Evolutionary conservation across 2,888 invertebrate genomes (phyloP).

Genomic region (Anticlea derivata): DNA sequence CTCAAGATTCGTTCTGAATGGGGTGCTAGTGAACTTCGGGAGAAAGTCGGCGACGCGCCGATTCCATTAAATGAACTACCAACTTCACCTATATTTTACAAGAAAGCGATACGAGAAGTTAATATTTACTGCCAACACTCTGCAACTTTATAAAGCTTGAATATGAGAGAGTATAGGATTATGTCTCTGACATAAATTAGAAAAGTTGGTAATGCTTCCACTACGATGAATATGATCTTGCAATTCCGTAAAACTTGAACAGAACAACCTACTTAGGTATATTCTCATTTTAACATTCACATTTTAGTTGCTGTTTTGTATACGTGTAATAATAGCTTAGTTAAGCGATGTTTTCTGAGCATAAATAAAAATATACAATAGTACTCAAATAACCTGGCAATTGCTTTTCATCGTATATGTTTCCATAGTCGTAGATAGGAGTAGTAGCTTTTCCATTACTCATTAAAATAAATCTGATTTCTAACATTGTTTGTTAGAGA

Average conservation of each 20-base stretch:
- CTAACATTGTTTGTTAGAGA: too few relatives aligned
- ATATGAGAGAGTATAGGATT: conserved; percentile 37
- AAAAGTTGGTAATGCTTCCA: conserved; percentile 30
- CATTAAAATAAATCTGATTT: too few relatives aligned
- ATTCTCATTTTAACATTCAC: too few relatives aligned
- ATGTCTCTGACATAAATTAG: conserved; percentile 38
- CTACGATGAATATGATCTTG: conserved; percentile 13
- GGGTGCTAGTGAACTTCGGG: conserved; percentile 48
- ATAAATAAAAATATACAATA: too few relatives aligned
- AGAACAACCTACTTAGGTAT: too few relatives aligned
- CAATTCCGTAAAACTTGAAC: conserved; percentile 11
- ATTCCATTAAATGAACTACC: conserved; percentile 63
- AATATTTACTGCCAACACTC: conserved; percentile 54
- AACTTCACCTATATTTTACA: conserved; percentile 69
- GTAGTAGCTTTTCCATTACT: too few relatives aligned
- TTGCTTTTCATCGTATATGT: too few relatives aligned
- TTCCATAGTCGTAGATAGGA: too few relatives aligned
- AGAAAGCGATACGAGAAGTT: conserved; percentile 59
- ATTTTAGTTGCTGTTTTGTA: too few relatives aligned
- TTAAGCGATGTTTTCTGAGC: too few relatives aligned
- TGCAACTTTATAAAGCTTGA: conserved; percentile 32
- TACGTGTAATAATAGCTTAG: too few relatives aligned
- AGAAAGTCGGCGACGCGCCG: conserved; percentile 51
- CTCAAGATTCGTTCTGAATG: conserved; percentile 55
- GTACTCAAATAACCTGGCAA: too few relatives aligned